Evolutionary conservation across 2,113 vertebrate species (phyloP).

Genomic region (Apeltes quadracus): DNA sequence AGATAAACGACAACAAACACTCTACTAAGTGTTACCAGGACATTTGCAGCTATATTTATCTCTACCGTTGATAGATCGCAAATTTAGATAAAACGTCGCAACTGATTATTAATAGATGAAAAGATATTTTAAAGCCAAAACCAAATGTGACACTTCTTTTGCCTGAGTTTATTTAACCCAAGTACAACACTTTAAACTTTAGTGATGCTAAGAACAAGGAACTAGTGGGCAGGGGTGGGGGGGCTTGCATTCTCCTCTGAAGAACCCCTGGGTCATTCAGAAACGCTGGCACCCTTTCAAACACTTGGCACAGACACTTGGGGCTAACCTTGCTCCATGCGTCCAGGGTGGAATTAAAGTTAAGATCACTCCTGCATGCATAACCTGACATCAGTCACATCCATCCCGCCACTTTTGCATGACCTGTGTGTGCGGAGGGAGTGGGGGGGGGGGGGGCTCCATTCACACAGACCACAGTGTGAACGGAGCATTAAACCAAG

Average conservation of each 20-base stretch:
- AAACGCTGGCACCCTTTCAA: constrained; percentile 65
- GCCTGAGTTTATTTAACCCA: constrained; percentile 4
- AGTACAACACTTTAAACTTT: constrained; percentile 20
- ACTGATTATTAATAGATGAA: constrained; percentile 65
- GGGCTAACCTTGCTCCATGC: constrained; percentile 70
- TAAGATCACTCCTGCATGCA: constrained; percentile 55
- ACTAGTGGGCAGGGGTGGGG: background rate
- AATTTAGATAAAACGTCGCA: constrained; percentile 50
- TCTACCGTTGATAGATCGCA: constrained; percentile 26
- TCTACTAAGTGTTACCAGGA: constrained; percentile 24
- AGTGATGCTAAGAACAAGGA: background rate
- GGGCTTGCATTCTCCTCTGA: constrained; percentile 61
- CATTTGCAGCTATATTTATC: constrained; percentile 65
- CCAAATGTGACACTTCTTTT: constrained; percentile 24
- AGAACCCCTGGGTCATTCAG: constrained; percentile 58
- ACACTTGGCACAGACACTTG: constrained; percentile 66
- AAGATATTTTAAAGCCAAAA: constrained; percentile 4
- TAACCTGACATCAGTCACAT: constrained; percentile 41
- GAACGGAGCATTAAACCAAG: background rate
- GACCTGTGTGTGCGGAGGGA: background rate
- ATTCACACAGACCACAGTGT: background rate
- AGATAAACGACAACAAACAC: constrained; percentile 36
- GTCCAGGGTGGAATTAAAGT: constrained; percentile 61
- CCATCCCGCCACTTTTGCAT: background rate
- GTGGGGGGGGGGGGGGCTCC: too few relatives aligned